Evolutionary conservation across 2,797 vertebrate species (phyloP).

Genomic region (Pangasius macronema): DNA sequence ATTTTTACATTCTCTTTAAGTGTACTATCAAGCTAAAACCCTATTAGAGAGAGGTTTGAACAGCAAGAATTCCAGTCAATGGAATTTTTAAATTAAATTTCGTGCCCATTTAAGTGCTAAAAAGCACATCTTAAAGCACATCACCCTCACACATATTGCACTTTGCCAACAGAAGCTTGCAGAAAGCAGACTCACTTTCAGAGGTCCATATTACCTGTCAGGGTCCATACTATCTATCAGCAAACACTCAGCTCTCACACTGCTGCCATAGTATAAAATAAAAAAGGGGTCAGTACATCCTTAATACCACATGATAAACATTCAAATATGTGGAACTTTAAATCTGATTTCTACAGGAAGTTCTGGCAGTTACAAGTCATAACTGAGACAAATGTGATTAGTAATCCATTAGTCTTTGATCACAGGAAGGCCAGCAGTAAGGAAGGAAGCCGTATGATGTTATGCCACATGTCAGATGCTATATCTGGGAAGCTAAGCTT

Average conservation of each 20-base stretch:
- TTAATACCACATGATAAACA: background rate
- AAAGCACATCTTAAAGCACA: background rate
- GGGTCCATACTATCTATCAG: background rate
- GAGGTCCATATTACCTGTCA: too few relatives aligned
- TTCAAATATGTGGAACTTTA: background rate
- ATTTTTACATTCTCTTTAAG: background rate
- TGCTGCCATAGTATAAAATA: background rate
- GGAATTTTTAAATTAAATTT: background rate
- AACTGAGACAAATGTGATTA: background rate
- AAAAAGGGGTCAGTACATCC: background rate
- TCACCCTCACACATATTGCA: background rate
- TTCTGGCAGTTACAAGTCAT: background rate
- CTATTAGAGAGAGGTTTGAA: background rate
- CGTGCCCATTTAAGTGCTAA: background rate
- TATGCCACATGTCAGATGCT: background rate
- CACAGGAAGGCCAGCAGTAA: background rate
- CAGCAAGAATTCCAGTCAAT: background rate
- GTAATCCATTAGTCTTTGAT: background rate
- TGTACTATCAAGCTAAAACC: background rate
- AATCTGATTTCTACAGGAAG: constrained; percentile 5
- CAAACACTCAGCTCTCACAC: background rate
- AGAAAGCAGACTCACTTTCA: background rate
- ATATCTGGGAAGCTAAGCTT: background rate
- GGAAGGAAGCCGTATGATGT: background rate
- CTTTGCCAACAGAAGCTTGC: background rate